Evolutionary conservation across 2,113 vertebrate genomes (phyloP), one percentile per base, ranked within the genome.

Genomic region (Nothobranchius kuhntae): DNA sequence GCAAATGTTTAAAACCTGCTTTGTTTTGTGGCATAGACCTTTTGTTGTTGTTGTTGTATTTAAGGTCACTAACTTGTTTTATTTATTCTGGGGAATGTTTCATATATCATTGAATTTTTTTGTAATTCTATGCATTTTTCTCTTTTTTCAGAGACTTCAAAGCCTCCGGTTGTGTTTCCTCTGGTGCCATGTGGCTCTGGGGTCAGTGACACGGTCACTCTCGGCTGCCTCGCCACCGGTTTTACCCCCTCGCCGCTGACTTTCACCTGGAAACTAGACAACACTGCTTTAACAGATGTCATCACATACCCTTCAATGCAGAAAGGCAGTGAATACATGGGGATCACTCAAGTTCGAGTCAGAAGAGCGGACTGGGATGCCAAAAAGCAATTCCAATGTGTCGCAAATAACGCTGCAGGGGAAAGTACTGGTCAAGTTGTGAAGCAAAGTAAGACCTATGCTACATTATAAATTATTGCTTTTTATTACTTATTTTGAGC

Each of bases 161-260:
- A 0, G 2, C 0, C 0, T 14, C 93, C 93, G 6, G 17, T 0
- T 1, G 53, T 93, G 65, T 94, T 90, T 83, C 92, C 91, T 6
- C 90, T 94, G 60, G 4, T 38, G 0, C 84, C 84, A 74, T 93
- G 90, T 51, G 83, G 13, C 11, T 72, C 56, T 7, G 13, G 47
- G 3, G n/a, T 12, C 0, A 57, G 10, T 10, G 47, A 9, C 3
- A 14, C 0, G 0, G 4, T 94, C 59, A 72, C 82, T 67, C 7
- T 95, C n/a, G 94, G 90, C 55, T 95, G 93, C 59, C 58, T 95
- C 12, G 93, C 94, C 62, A 89, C 55, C 9, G 86, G 86, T 76
- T 94, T 92, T 78, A 44, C 89, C 12, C 93, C 94, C 2, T 17
- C 42, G 1, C 0, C 67, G 0, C 0, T 93, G 68, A 75, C 60